Evolutionary conservation across 2,113 vertebrate species (phyloP).

Genomic region (Elephantulus edwardii): DNA sequence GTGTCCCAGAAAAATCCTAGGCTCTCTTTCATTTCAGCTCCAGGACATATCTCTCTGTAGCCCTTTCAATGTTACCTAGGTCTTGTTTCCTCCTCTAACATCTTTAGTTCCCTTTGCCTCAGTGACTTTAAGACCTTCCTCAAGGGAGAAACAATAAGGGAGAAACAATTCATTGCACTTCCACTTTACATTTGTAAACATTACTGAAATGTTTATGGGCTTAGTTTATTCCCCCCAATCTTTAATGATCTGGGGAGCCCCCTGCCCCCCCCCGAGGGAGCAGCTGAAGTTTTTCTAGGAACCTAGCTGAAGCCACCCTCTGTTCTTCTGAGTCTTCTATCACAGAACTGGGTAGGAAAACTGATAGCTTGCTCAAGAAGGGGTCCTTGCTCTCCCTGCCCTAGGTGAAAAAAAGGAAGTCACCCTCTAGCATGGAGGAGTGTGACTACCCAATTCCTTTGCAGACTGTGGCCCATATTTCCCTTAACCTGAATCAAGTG

Average conservation of each 20-base stretch:
- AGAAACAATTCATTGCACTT: constrained; percentile 13
- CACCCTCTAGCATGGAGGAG: background rate
- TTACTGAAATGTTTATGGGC: constrained; percentile 19
- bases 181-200: constrained; percentile 40
- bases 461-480: background rate
- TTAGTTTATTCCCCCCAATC: background rate
- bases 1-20: constrained; percentile 20
- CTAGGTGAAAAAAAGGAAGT: background rate
- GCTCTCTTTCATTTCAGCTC: background rate
- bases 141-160: no score
- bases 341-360: background rate
- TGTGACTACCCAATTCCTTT: background rate
- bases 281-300: constrained; percentile 13
- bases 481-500: background rate
- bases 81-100: constrained; percentile 1
- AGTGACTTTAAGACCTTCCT: constrained; percentile 22
- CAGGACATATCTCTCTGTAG: background rate
- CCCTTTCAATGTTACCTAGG: background rate
- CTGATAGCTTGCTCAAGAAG: background rate
- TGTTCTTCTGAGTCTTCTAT: constrained; percentile 27
- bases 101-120: constrained; percentile 28
- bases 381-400: background rate
- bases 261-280: constrained; percentile 24
- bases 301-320: constrained; percentile 20
- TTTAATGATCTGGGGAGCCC: background rate